Conservation (phyloP, 2,113 vertebrate species). For the human region GRCh38 chr1:121468501-121469000, state of each 20-base stretch:
- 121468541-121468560: background rate
- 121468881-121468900: background rate
- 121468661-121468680: background rate
- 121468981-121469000: background rate
- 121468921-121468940: background rate
- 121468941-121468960: background rate
- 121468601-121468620: background rate
- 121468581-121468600: background rate
- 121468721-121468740: background rate
- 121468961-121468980: background rate
- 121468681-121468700: background rate
- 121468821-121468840: background rate
- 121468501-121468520: background rate
- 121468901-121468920: background rate
- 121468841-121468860: background rate
- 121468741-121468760: background rate
- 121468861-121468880: background rate
- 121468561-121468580: background rate
- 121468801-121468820: background rate
- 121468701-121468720: background rate
- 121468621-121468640: background rate
- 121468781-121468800: background rate
- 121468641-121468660: background rate
- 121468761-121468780: background rate
- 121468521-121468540: no score